phyloP scores from a whole-genome alignment of 2,113 vertebrate species.

The Poeciliopsis prolifica region DNA sequence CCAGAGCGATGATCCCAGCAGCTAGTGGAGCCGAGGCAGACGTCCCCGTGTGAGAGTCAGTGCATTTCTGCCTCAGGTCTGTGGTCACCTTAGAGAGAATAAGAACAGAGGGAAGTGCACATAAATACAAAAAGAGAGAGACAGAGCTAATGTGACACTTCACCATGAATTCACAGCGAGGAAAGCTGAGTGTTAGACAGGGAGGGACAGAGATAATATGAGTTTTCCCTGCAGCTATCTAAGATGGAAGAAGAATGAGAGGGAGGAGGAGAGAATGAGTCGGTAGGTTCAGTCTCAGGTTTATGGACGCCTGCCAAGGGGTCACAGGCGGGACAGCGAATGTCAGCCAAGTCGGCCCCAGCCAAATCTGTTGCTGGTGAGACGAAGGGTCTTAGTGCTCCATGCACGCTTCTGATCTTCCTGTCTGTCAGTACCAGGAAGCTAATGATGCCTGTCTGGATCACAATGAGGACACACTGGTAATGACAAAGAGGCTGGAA shows the following conservation, averaged over 20 bases:
- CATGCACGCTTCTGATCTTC: constrained; percentile 17
- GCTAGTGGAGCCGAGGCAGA: constrained; percentile 80
- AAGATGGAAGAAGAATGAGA: constrained; percentile 2
- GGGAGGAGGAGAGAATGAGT: constrained; percentile 7
- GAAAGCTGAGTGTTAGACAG: constrained; percentile 12
- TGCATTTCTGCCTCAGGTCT: constrained; percentile 80
- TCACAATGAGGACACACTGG: constrained; percentile 44
- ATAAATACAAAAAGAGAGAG: constrained; percentile 15
- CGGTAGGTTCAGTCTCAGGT: constrained; percentile 34
- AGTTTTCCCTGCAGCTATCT: constrained; percentile 29
- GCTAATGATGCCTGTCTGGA: constrained; percentile 66
- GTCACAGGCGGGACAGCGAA: constrained; percentile 45
- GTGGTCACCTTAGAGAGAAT: constrained; percentile 76
- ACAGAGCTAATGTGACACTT: constrained; percentile 34
- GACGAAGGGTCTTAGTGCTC: constrained; percentile 28
- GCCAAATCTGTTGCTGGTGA: constrained; percentile 8
- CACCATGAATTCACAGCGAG: constrained; percentile 19
- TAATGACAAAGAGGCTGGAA: constrained; percentile 56
- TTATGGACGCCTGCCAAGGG: constrained; percentile 41
- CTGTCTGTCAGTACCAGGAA: constrained; percentile 33
- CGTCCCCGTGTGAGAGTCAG: constrained; percentile 80
- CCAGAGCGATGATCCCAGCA: constrained; percentile 79
- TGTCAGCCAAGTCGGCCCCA: constrained; percentile 53
- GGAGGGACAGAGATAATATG: background rate
- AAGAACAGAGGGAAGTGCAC: background rate